phyloP scores from a whole-genome alignment of 2,113 vertebrate genomes.

The Indri indri region DNA sequence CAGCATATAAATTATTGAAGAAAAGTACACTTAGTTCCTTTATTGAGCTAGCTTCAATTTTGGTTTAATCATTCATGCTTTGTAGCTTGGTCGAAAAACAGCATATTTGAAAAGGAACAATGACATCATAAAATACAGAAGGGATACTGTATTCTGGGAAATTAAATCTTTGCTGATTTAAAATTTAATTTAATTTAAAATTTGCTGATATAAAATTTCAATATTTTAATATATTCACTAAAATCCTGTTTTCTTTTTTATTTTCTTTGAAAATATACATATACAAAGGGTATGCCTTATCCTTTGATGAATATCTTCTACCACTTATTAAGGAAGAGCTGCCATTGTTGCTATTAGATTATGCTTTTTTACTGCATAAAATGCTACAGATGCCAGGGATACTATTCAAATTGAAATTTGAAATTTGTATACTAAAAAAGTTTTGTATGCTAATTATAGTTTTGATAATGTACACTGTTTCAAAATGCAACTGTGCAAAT shows the following conservation, averaged over 20 bases:
- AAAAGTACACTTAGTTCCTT: background rate
- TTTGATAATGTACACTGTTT: background rate
- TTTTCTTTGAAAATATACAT: constrained; percentile 26
- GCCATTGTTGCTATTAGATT: background rate
- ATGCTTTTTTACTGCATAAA: background rate
- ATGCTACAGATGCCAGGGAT: background rate
- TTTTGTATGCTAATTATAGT: background rate
- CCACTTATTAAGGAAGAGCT: background rate
- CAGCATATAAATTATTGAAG: constrained; percentile 5
- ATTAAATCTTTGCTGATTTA: constrained; percentile 2
- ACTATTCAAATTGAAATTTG: constrained; percentile 6
- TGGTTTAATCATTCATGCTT: background rate
- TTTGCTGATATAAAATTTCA: background rate
- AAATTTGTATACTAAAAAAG: background rate
- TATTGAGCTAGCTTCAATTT: background rate
- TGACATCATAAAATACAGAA: background rate
- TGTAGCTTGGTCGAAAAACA: background rate
- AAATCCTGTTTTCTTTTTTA: background rate
- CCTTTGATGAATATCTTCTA: background rate
- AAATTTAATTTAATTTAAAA: background rate
- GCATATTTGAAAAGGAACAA: background rate
- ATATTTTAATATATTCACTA: constrained; percentile 15
- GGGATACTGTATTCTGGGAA: background rate
- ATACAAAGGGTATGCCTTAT: background rate
- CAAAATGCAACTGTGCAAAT: constrained; percentile 6